Evolutionary conservation across 2,888 invertebrate species (phyloP).

Genomic region (Drosophila stalkeri): DNA sequence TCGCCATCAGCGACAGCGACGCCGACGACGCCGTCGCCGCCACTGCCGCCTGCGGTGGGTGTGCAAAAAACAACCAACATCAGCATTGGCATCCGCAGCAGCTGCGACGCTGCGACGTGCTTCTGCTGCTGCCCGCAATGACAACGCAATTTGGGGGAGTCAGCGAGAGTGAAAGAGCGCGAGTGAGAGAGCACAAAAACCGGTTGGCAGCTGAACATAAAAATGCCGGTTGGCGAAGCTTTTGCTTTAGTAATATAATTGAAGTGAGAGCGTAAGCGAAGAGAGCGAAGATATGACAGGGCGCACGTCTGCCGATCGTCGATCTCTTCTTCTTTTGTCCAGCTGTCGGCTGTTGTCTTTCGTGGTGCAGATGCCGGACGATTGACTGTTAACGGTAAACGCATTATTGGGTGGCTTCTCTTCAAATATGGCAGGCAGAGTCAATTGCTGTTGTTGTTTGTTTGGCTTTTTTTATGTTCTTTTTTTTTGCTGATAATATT

Average conservation of each 20-base stretch:
- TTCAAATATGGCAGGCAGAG: constrained; percentile 39
- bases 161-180: constrained; percentile 48
- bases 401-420: constrained; percentile 64
- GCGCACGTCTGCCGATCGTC: constrained; percentile 35
- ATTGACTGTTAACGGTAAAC: constrained; percentile 70
- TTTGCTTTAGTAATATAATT: constrained; percentile 39
- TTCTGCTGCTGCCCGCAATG: constrained; percentile 41
- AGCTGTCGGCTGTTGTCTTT: constrained; percentile 59
- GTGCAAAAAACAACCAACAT: constrained; percentile 57
- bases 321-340: constrained; percentile 28
- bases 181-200: constrained; percentile 54
- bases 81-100: constrained; percentile 29
- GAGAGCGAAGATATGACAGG: constrained; percentile 19
- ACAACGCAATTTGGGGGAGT: constrained; percentile 76
- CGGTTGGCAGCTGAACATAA: constrained; percentile 72
- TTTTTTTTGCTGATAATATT: constrained; percentile 48
- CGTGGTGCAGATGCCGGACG: constrained; percentile 62
- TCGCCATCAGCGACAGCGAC: constrained; percentile 35
- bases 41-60: constrained; percentile 60
- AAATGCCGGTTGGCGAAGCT: constrained; percentile 73
- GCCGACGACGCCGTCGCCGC: constrained; percentile 18
- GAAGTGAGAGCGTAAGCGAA: constrained; percentile 9
- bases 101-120: constrained; percentile 24
- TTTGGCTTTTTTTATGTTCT: constrained; percentile 25
- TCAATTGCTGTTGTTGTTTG: constrained; percentile 38